Conservation (phyloP, 2,113 vertebrate genomes). For the Eubucco bourcierii region DNA sequence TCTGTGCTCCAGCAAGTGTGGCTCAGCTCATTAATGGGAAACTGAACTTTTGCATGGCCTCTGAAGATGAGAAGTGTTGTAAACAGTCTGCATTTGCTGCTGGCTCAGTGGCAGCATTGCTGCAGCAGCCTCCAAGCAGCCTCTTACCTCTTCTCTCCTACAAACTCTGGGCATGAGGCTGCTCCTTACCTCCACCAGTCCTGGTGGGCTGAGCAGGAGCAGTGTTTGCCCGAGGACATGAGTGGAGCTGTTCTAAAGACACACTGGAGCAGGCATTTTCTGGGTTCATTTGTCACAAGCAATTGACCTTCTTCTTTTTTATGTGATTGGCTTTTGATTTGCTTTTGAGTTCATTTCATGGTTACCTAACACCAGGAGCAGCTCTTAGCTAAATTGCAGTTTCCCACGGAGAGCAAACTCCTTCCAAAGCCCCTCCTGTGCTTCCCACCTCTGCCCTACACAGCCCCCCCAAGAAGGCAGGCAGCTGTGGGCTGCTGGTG, state of each 20-base stretch:
- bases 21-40: not conserved
- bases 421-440: not conserved
- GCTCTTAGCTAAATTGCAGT: not conserved
- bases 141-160: not conserved
- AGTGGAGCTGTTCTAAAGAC: not conserved
- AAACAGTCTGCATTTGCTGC: not conserved
- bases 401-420: constrained; percentile 17
- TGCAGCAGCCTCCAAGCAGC: not conserved
- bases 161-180: not conserved
- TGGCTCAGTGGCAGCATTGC: not conserved
- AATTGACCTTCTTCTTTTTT: not conserved
- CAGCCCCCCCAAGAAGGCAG: not conserved
- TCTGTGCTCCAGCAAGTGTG: not conserved
- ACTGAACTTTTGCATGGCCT: not conserved
- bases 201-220: not conserved
- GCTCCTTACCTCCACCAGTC: not conserved
- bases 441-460: not conserved
- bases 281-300: not conserved
- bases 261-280: not conserved
- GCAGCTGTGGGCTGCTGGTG: not conserved
- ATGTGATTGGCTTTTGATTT: not conserved
- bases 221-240: not conserved
- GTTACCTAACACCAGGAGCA: not conserved
- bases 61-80: not conserved
- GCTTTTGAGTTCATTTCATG: not conserved